Evolutionary conservation across 1,140 invertebrate species (phyloP), one percentile per base, ranked within the genome.

Genomic region (Danaus plexippus): DNA sequence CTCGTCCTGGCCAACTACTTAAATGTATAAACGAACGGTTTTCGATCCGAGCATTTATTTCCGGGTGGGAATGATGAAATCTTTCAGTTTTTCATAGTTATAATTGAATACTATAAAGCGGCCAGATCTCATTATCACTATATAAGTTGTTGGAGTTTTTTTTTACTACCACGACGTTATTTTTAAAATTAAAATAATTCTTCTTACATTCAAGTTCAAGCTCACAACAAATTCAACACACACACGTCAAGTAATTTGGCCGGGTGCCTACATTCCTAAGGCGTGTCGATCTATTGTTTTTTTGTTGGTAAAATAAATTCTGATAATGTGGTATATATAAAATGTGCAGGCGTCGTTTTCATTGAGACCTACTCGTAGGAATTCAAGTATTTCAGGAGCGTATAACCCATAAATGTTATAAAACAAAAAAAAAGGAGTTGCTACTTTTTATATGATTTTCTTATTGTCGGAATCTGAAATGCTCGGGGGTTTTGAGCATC

Each of bases 401-500:
- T 44, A 42, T 52, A 52, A 52, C 22, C 48, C 51, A 56, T 49
- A 50, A 5, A 56, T 43, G 22, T 32, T 48, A 47, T 56, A 56
- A 56, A 56, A 48, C 47, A 50, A 42, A 32, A 51, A 51, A 51
- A 42, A 42, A 15, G 22, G 49, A 32, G 45, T 48, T 58, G 32
- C 47, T 64, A 72, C 76, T 73, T 75, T 72, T 73, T 73, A 72
- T 68, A 76, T 72, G 75, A 81, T 81, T 80, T 77, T 83, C 71
- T 79, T 77, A 75, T 80, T 75, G 77, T 79, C 74, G 75, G 77
- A 75, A 78, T 81, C 73, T 77, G 76, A 73, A 70, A 75, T 72
- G 77, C 82, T 75, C 66, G 66, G 56, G 80, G 81, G 83, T 74
- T 80, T 82, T 77, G 60, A 66, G 71, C 80, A 84, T 82, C 80